Base-by-base conservation (phyloP, 2,888 invertebrate genomes). In the Rotaria macrura region DNA sequence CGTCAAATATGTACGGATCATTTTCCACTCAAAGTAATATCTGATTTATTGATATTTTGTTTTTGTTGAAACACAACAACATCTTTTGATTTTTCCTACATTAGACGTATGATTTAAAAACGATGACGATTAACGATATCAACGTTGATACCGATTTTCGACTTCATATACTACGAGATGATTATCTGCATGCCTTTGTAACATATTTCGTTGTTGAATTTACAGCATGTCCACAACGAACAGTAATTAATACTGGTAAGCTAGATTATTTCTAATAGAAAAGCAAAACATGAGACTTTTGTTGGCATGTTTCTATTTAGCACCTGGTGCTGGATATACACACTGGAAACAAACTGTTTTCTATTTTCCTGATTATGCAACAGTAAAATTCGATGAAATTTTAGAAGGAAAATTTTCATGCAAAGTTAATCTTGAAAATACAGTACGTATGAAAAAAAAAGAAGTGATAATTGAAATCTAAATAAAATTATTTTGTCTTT, bases 321-420 rank as follows among this genome's bases (percentile, higher is more conserved):
- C 96, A 0, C 99, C 99, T 0, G 98, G 98, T 90, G 95, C 96
- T 1, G 95, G 95, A 52, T 98, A 99, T 92, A 99, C 99, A 40
- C 99, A 99, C 91, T 99, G 99, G 99, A 99, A 99, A 91, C 97
- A 97, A 91, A 95, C 95, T 12, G 98, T 99, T 85, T 99, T 99
- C 92, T 99, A 99, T 91, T 85, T 86, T 89, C 95, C 96, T 90
- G 96, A 98, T 89, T 96, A 96, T 89, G 93, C 99, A 93, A 99
- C 99, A 4, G 96, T 96, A 55, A 97, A 97, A 91, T 95, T 96
- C 89, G 92, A 92, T 85, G 99, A 99, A 91, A 96, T 96, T 91
- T 94, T 99, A 87, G 94, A 93, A 85, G 99, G 99, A 47, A 93
- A 93, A 14, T 96, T 99, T 91, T 93, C 94, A 85, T 95, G 98